Conservation (phyloP, 2,113 vertebrate genomes). For the Sminthopsis crassicaudata region DNA sequence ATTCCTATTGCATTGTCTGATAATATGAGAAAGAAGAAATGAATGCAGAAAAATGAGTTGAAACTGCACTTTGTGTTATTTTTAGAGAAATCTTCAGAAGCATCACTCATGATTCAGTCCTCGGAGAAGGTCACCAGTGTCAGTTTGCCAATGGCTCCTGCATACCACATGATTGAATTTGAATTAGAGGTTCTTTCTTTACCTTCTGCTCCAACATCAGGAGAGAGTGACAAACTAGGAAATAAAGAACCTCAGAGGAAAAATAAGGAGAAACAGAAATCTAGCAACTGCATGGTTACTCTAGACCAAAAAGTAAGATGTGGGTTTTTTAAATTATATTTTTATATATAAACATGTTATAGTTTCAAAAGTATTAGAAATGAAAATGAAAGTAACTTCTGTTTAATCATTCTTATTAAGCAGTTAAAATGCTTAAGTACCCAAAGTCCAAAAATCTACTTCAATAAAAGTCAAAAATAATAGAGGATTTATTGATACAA, state of each 20-base stretch:
- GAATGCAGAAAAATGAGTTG: not conserved
- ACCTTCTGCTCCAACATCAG: slow-evolving; percentile 85
- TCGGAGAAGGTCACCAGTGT: slow-evolving; percentile 97
- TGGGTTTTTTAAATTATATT: not conserved
- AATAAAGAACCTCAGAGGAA: slow-evolving; percentile 87
- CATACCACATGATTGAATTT: slow-evolving; percentile 95
- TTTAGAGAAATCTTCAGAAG: slow-evolving; percentile 88
- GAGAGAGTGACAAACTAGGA: slow-evolving; percentile 82
- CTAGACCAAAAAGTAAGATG: slow-evolving; percentile 92
- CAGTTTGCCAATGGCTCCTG: slow-evolving; percentile 89
- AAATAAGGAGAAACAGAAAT: slow-evolving; percentile 86
- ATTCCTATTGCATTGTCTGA: accelerated
- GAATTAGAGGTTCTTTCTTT: slow-evolving; percentile 94
- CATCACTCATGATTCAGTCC: slow-evolving; percentile 89
- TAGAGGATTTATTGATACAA: not conserved
- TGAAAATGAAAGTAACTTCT: not conserved
- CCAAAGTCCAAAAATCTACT: accelerated
- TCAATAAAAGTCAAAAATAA: not conserved
- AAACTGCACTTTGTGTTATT: slow-evolving; percentile 4
- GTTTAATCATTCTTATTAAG: accelerated
- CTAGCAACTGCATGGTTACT: slow-evolving; percentile 88
- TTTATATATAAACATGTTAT: not conserved
- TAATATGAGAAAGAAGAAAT: not conserved
- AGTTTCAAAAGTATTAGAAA: not conserved
- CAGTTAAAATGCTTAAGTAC: not conserved